phyloP scores from a whole-genome alignment of 2,797 vertebrate species.

The Enteromius anoplus region DNA sequence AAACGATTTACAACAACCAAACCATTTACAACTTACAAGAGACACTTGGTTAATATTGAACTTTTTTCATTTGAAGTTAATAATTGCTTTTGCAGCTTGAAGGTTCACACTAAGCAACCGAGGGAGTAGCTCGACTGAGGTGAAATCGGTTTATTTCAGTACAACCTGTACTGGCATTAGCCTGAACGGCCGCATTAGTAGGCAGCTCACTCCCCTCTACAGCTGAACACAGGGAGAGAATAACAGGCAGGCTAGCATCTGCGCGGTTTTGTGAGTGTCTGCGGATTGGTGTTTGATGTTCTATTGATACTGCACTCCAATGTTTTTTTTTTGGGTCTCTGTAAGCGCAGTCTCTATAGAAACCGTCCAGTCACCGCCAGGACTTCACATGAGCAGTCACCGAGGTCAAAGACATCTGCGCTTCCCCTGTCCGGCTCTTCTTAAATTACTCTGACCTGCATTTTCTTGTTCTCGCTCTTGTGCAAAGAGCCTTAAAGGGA shows the following conservation, averaged over 20 bases:
- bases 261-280: conserved; percentile 41
- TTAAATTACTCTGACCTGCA: conserved; percentile 33
- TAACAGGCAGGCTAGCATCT: conserved; percentile 41
- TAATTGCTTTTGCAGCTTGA: not conserved
- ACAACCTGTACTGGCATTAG: conserved; percentile 35
- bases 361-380: conserved; percentile 53
- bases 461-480: not conserved
- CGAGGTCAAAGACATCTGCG: conserved; percentile 43
- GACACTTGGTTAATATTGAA: not conserved
- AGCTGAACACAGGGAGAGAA: conserved; percentile 48
- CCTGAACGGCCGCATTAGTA: conserved; percentile 49
- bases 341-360: conserved; percentile 66
- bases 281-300: conserved; percentile 51
- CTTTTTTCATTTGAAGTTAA: not conserved
- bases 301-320: conserved; percentile 39
- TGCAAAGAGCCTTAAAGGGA: conserved; percentile 3
- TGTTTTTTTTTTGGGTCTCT: conserved; percentile 37
- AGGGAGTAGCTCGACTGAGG: not conserved
- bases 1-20: not conserved
- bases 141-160: conserved; percentile 13
- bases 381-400: conserved; percentile 52
- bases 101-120: not conserved
- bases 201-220: conserved; percentile 54
- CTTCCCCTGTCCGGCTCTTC: not conserved
- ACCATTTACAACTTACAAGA: not conserved